A percentile compares a stretch with the other conserved stretches of the same genome.
These are phyloP conservation scores for Ornithorhynchus anatinus DNA, from an alignment of 2,113 vertebrate genomes.

Conservation along the genomic window DNA sequence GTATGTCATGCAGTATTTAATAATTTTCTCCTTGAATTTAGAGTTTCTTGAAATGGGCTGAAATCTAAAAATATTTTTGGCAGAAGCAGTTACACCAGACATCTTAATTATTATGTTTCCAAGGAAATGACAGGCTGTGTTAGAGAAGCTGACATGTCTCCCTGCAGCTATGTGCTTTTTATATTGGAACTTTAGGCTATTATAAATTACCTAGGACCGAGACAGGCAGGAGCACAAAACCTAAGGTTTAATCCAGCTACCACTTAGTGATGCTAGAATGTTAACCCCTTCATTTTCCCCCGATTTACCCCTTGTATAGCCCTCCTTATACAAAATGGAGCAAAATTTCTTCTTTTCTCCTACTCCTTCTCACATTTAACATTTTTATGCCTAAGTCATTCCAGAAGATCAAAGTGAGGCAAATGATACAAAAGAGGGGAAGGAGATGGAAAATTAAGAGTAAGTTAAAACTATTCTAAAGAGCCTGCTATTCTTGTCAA, in stretches of 20 bases:
- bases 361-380: slow-evolving; percentile 1
- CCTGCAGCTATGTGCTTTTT: slow-evolving; percentile 69
- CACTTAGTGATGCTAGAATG: neutral
- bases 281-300: slow-evolving; percentile 27
- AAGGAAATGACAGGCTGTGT: slow-evolving; percentile 69
- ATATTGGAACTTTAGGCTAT: slow-evolving; percentile 64
- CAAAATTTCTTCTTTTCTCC: neutral
- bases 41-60: slow-evolving; percentile 62
- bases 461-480: neutral
- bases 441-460: neutral
- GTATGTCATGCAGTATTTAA: slow-evolving; percentile 49
- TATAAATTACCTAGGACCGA: slow-evolving; percentile 63
- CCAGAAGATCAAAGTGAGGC: neutral
- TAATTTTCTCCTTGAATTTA: slow-evolving; percentile 58
- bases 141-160: slow-evolving; percentile 70
- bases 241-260: slow-evolving; percentile 44
- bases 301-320: neutral
- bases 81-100: slow-evolving; percentile 72
- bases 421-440: neutral
- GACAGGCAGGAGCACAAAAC: slow-evolving; percentile 28
- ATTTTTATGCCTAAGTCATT: neutral
- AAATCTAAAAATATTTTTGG: slow-evolving; percentile 77
- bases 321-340: neutral
- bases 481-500: slow-evolving; percentile 34
- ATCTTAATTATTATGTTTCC: slow-evolving; percentile 79